These are phyloP conservation scores for Craniophora ligustri DNA, from an alignment of 2,888 invertebrate genomes.

Conservation along the genomic window DNA sequence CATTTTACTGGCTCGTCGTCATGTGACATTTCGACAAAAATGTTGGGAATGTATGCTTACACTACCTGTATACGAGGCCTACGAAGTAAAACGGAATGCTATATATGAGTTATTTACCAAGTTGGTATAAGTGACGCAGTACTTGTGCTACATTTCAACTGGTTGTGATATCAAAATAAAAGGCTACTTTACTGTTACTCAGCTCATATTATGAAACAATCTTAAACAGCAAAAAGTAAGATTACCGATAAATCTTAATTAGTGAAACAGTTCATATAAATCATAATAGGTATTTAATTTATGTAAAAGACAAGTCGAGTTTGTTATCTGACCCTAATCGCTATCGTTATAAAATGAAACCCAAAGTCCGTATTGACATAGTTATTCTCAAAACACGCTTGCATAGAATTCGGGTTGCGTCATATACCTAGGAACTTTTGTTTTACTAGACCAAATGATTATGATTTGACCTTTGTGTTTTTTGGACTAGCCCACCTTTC, in stretches of 20 bases:
- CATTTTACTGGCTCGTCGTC: constrained; percentile 7
- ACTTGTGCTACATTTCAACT: constrained; percentile 34
- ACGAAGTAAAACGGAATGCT: constrained; percentile 12
- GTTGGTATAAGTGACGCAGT: constrained; percentile 35
- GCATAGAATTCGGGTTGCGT: constrained; percentile 3
- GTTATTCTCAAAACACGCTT: constrained; percentile 33
- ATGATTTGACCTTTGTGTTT: too few relatives aligned
- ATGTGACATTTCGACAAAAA: constrained; percentile 26
- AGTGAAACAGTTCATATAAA: constrained; percentile 15
- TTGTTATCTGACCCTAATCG: constrained; percentile 37
- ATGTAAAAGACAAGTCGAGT: constrained; percentile 3
- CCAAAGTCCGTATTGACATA: constrained; percentile 22
- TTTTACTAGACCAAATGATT: too few relatives aligned
- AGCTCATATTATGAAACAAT: not conserved
- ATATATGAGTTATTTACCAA: constrained; percentile 34
- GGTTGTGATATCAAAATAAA: constrained; percentile 31
- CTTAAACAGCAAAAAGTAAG: not conserved
- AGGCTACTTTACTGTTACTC: constrained; percentile 17
- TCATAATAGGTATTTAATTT: constrained; percentile 3
- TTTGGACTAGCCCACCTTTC: not conserved
- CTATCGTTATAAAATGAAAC: constrained; percentile 14
- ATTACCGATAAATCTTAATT: constrained; percentile 18
- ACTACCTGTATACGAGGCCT: constrained; percentile 33
- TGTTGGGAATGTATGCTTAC: constrained; percentile 20
- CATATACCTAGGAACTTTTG: too few relatives aligned